phyloP scores from a whole-genome alignment of 2,797 vertebrate genomes.

The Holocentrus rufus region DNA sequence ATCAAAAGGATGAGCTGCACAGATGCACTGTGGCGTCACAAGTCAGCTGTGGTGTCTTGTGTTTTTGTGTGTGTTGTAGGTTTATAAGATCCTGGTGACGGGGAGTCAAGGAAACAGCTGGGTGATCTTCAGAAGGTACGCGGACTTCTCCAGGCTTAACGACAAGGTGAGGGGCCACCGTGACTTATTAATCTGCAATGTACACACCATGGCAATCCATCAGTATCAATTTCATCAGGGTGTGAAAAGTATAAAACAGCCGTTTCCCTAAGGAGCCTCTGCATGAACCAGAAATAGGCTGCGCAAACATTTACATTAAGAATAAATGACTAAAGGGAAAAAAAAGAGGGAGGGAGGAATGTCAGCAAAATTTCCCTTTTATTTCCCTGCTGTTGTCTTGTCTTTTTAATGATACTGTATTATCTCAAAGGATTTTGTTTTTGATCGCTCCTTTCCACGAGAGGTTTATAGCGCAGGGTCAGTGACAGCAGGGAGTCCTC shows the following conservation, averaged over 20 bases:
- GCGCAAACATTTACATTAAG: not conserved
- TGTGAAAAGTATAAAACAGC: not conserved
- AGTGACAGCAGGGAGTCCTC: not conserved
- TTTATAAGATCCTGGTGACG: conserved; percentile 76
- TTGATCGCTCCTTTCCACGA: not conserved
- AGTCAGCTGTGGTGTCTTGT: conserved; percentile 26
- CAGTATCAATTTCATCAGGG: not conserved
- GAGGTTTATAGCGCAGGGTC: not conserved
- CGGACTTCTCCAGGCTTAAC: conserved; percentile 65
- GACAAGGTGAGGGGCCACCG: conserved; percentile 52
- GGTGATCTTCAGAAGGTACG: conserved; percentile 75
- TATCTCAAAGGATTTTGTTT: not conserved
- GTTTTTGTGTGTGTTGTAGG: conserved; percentile 48
- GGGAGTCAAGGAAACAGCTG: conserved; percentile 61
- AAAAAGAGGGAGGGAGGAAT: no score
- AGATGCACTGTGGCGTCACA: not conserved
- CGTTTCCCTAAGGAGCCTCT: not conserved
- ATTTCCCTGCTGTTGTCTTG: no score
- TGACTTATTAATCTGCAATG: not conserved
- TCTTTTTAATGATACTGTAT: not conserved
- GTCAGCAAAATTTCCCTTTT: no score
- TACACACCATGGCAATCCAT: not conserved
- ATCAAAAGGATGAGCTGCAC: not conserved
- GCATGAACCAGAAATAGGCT: not conserved
- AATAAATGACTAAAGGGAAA: not conserved